Base-by-base conservation (phyloP, 2,113 vertebrate species). In the Phrynosoma blainvillii region DNA sequence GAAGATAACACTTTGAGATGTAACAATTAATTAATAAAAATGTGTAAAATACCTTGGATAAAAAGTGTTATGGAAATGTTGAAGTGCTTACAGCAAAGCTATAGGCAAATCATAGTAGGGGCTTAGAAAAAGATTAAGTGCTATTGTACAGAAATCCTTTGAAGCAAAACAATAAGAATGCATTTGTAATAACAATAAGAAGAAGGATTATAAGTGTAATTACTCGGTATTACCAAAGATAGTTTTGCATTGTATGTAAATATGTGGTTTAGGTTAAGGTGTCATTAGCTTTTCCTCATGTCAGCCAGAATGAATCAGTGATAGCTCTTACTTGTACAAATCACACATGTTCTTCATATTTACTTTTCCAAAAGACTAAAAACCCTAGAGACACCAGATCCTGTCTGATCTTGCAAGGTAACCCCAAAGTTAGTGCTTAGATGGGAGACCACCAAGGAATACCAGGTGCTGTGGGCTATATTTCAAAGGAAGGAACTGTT, bases 1-100 rank as follows among this genome's bases (percentile, higher is more conserved):
- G 52, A 84, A 75, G 32, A 75, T 27, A 71, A 62, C 71, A 42
- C 47, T 84, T 84, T 74, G 3, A 54, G 62, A 75, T 36, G 6
- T 84, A 52, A 62, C 54, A 73, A 84, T n/a, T 70, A 54, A 84
- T 71, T 59, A 59, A 84, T 84, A 74, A 73, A 56, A 84, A 59
- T 59, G 68, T 56, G 10, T 23, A 84, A 36, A 74, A 14, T 30
- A 30, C 42, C 52, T 21, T 75, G 47, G 47, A 84, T 36, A 74
- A 70, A 56, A 84, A 56, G 20, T 23, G 27, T 54, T 70, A 83
- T 27, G 65, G 65, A 70, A 47, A 68, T 56, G 68, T 25, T 74
- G n/a, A 52, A 84, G 30, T 74, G 70, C 21, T 74, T 11, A 56
- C 32, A 59, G n/a, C 47, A 74, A 84, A n/a, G 30, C 68, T 74